phyloP scores from a whole-genome alignment of 2,797 vertebrate genomes.

The Poeciliopsis gracilis region DNA sequence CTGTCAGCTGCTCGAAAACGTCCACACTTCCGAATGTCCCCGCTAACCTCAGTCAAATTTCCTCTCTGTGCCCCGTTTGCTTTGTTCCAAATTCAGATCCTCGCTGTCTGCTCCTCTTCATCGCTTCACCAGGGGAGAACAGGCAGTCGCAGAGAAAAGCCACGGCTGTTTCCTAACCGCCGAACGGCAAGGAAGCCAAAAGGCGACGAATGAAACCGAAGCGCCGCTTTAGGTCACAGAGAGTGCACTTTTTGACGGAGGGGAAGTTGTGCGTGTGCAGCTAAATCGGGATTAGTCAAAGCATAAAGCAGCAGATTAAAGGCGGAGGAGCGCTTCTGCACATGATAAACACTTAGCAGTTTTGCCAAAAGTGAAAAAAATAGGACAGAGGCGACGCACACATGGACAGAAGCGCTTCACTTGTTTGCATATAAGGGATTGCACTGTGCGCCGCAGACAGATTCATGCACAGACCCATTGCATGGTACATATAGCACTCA shows the following conservation, averaged over 20 bases:
- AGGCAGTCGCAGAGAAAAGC: conserved; percentile 44
- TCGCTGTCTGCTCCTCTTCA: conserved; percentile 6
- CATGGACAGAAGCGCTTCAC: neutral
- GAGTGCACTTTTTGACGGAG: conserved; percentile 14
- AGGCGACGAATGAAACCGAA: conserved; percentile 54
- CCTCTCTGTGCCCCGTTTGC: conserved; percentile 6
- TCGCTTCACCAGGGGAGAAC: conserved; percentile 38
- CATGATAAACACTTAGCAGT: conserved; percentile 18
- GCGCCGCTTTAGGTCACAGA: conserved; percentile 29
- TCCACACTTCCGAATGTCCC: conserved; percentile 3
- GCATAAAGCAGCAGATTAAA: conserved; percentile 3
- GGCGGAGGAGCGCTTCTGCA: neutral
- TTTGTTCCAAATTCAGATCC: conserved; percentile 9
- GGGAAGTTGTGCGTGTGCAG: neutral
- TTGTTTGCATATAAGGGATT: neutral
- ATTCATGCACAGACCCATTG: neutral
- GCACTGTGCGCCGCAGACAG: neutral
- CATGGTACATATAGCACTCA: conserved; percentile 1
- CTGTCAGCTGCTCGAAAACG: conserved; percentile 27
- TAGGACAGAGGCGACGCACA: conserved; percentile 3
- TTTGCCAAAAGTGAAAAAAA: conserved; percentile 15
- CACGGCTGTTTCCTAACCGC: conserved; percentile 28
- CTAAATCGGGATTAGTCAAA: neutral
- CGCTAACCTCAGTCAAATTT: conserved; percentile 11
- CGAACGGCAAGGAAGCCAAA: conserved; percentile 37